Conservation (phyloP, 2,888 invertebrate genomes). For the Exephanes ischioxanthus region DNA sequence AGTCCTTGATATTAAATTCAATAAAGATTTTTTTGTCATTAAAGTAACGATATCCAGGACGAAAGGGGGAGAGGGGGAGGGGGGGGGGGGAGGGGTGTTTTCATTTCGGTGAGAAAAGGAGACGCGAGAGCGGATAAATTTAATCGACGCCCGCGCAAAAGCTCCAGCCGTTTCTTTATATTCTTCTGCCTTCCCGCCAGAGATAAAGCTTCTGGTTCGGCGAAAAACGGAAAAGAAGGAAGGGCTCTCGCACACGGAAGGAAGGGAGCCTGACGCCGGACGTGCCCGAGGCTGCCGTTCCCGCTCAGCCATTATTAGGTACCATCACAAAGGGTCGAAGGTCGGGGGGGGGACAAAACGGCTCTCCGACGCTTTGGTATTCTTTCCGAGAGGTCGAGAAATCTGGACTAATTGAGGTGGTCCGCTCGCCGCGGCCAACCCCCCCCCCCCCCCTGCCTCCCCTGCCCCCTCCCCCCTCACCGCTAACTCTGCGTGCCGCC, state of each 20-base stretch:
- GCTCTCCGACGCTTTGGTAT: conserved; percentile 55
- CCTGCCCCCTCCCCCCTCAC: background rate
- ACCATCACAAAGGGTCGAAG: conserved; percentile 65
- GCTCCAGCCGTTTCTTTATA: conserved; percentile 57
- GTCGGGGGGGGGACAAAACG: conserved; percentile 50
- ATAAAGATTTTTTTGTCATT: conserved; percentile 39
- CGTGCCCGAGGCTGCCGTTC: conserved; percentile 63
- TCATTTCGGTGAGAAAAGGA: conserved; percentile 11
- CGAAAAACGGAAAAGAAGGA: conserved; percentile 12
- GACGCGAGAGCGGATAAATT: conserved; percentile 55
- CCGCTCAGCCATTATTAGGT: conserved; percentile 63
- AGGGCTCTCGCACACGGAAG: conserved; percentile 50
- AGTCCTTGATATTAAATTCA: conserved; percentile 46
- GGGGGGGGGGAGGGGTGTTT: conserved; percentile 15
- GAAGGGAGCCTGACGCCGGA: conserved; percentile 41
- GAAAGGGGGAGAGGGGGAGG: conserved; percentile 4
- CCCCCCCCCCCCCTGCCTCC: background rate
- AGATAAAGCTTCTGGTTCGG: conserved; percentile 57
- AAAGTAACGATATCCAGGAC: conserved; percentile 50
- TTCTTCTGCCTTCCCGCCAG: conserved; percentile 22
- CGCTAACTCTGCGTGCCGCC: conserved; percentile 27
- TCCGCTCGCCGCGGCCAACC: conserved; percentile 22
- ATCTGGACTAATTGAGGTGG: conserved; percentile 66
- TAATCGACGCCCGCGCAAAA: conserved; percentile 60
- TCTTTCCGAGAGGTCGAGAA: conserved; percentile 57